Conservation (phyloP, 2,113 vertebrate genomes). For the Saimiri boliviensis region DNA sequence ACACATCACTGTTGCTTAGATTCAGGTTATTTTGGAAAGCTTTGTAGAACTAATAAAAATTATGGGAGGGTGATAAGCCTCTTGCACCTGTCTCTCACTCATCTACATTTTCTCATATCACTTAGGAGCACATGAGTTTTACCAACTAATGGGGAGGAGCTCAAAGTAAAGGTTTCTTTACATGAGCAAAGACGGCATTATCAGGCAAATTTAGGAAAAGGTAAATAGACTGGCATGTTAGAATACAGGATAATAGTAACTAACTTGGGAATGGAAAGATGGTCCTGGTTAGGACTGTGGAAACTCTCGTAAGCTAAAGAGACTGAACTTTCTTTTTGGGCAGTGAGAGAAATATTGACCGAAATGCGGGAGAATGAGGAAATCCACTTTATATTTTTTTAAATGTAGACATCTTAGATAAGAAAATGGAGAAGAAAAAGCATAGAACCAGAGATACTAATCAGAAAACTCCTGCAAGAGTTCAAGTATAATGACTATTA, state of each 20-base stretch:
- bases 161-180: background rate
- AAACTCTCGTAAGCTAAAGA: background rate
- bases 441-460: background rate
- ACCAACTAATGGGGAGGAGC: background rate
- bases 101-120: background rate
- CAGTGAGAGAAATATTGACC: background rate
- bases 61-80: background rate
- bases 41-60: background rate
- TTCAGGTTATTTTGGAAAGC: background rate
- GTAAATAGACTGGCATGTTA: background rate
- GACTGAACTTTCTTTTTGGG: background rate
- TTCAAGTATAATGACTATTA: background rate
- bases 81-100: background rate
- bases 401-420: background rate
- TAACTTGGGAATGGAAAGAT: background rate
- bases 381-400: background rate
- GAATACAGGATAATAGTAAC: background rate
- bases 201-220: background rate
- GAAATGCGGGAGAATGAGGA: background rate
- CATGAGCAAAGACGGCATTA: background rate
- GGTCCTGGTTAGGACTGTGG: background rate
- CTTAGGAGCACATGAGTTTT: background rate
- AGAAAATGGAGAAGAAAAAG: background rate
- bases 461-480: background rate
- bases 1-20: background rate